These are phyloP conservation scores for Sylvietta virens DNA, from an alignment of 2,113 vertebrate genomes.

Conservation along the genomic window DNA sequence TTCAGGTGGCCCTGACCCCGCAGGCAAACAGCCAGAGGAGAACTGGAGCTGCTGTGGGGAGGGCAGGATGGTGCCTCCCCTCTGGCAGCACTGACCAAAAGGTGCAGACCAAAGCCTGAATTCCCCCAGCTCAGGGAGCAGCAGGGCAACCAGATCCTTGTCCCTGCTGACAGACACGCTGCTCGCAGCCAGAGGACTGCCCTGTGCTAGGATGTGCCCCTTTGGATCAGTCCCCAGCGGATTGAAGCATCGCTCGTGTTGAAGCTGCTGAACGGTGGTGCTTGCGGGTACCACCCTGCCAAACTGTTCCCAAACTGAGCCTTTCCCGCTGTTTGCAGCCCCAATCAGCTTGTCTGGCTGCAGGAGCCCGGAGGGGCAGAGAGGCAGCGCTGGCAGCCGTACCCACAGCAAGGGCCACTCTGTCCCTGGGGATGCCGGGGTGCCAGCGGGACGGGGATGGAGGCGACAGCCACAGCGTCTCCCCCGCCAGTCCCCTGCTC, in stretches of 20 bases:
- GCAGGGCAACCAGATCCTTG: not conserved
- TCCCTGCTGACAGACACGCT: fast-evolving
- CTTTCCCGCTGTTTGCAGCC: not conserved
- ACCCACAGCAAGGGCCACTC: not conserved
- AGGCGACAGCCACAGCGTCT: fast-evolving
- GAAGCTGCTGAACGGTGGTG: fast-evolving
- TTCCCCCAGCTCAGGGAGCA: not conserved
- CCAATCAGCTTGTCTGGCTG: not conserved
- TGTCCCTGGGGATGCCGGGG: not conserved
- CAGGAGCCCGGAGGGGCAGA: not conserved
- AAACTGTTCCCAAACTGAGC: fast-evolving
- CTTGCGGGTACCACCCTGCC: not conserved
- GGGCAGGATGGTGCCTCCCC: not conserved
- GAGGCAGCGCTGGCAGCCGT: not conserved
- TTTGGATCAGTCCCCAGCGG: not conserved
- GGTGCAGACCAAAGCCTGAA: not conserved
- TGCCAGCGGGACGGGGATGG: not conserved
- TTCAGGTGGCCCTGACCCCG: not conserved
- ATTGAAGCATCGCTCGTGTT: fast-evolving
- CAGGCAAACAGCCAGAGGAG: not conserved
- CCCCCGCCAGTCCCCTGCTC: not conserved
- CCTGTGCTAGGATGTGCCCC: fast-evolving
- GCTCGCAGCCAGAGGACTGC: not conserved
- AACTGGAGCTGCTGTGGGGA: not conserved
- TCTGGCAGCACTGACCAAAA: not conserved